A percentile compares a stretch with the other conserved stretches of the same genome.
phyloP scores from a whole-genome alignment of 2,888 invertebrate genomes.

The Rotaria socialis region DNA sequence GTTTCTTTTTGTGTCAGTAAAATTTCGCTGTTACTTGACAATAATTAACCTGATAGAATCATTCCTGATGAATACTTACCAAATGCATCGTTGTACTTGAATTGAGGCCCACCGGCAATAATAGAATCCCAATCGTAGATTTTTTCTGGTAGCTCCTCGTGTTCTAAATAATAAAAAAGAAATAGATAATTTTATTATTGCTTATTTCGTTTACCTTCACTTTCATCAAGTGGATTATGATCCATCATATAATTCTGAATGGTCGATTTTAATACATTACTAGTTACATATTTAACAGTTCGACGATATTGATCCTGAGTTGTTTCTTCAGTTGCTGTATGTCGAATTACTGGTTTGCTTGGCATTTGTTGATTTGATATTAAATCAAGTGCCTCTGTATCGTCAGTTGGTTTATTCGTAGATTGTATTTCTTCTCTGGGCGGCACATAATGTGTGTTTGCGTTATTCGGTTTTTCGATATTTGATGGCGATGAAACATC shows the following conservation, averaged over 20 bases:
- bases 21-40: too few relatives aligned
- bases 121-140: neutral
- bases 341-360: neutral
- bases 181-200: neutral
- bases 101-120: neutral
- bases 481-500: neutral
- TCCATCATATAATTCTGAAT: constrained; percentile 15
- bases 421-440: neutral
- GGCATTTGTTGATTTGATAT: too few relatives aligned
- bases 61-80: neutral
- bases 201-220: neutral
- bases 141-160: neutral
- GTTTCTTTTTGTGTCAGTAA: too few relatives aligned
- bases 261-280: neutral
- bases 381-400: too few relatives aligned
- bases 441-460: neutral
- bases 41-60: too few relatives aligned
- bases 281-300: neutral
- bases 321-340: constrained; percentile 13
- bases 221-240: constrained; percentile 13
- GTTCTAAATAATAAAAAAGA: neutral
- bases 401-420: neutral
- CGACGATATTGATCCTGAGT: neutral
- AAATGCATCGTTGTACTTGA: neutral
- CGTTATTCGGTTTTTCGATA: neutral